Evolutionary conservation across 1,140 invertebrate species (phyloP), one percentile per base, ranked within the genome.

Genomic region (Orchestia grillus): DNA sequence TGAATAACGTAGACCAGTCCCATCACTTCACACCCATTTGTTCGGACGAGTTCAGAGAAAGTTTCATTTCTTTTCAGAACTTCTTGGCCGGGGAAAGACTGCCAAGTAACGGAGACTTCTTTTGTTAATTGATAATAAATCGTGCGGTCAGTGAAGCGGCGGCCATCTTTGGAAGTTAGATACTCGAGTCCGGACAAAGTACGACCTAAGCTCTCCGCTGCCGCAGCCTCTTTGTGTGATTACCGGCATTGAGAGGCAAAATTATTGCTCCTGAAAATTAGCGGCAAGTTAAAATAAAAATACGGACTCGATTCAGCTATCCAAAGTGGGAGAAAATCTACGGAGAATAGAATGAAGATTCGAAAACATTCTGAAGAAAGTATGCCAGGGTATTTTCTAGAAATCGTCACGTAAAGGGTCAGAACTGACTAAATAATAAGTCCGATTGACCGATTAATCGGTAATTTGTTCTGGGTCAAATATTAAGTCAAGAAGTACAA

Each of bases 41-140:
- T 77, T 77, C 62, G 28, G 62, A 77, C 62, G 62, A 77, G 62
- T 77, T 77, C 19, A 36, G 62, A 77, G 62, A 77, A 77, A 77
- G 62, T 77, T 77, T 77, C 62, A 77, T 28, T 77, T 77, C 62
- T 77, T 77, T 77, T 77, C 28, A 23, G n/a, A 90, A 42, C 4
- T 44, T 90, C 43, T 90, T 42, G 43, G 88, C 11, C 41, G 88
- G 15, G 88, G 44, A 94, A 94, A 45, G 92, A 94, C 41, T 94
- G 92, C 43, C 92, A 94, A 94, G 92, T 47, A 94, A 40, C 43
- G 44, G 44, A 4, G 43, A 94, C 92, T 94, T 94, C 92, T 47
- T 94, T 94, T 94, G 43, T 47, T 94, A 94, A 94, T 94, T 94
- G 92, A 94, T 94, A 94, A 94, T 94, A 94, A 94, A 94, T 94